Conservation (phyloP, 2,888 invertebrate species). For the Monochamus alternatus region DNA sequence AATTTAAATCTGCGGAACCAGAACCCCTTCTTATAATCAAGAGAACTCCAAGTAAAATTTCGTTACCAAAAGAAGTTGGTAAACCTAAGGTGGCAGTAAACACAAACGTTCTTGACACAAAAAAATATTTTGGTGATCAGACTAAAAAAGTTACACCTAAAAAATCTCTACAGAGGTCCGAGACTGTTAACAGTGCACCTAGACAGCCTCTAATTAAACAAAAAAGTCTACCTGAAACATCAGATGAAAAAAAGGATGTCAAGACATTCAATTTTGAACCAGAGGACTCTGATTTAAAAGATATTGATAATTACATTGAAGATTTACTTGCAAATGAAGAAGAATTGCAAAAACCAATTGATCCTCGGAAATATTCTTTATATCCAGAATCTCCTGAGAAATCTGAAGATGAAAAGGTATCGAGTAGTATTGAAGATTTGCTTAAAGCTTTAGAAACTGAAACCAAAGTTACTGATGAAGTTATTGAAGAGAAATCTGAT, state of each 20-base stretch:
- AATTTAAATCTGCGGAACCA: constrained; percentile 62
- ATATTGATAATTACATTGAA: constrained; percentile 69
- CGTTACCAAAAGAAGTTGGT: constrained; percentile 66
- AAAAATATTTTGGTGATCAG: constrained; percentile 68
- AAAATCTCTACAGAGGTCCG: constrained; percentile 52
- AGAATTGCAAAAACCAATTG: constrained; percentile 68
- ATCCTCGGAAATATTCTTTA: constrained; percentile 58
- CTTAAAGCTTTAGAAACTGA: constrained; percentile 68
- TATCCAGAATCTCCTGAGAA: constrained; percentile 48
- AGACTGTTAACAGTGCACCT: constrained; percentile 48
- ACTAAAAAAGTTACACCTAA: constrained; percentile 44
- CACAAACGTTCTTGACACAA: constrained; percentile 63
- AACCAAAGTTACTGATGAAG: constrained; percentile 55
- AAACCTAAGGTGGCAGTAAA: constrained; percentile 69
- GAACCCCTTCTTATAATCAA: constrained; percentile 68
- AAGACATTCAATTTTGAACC: constrained; percentile 69
- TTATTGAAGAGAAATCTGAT: constrained; percentile 51
- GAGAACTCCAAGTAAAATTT: constrained; percentile 69
- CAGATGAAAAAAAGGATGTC: constrained; percentile 49
- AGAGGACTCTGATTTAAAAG: constrained; percentile 66
- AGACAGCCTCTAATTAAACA: constrained; percentile 60
- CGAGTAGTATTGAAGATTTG: constrained; percentile 70
- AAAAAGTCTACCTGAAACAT: constrained; percentile 62
- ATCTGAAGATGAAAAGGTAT: constrained; percentile 59
- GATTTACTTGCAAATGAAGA: constrained; percentile 67